phyloP scores from a whole-genome alignment of 2,797 vertebrate genomes.

The Buphagus erythrorhynchus region DNA sequence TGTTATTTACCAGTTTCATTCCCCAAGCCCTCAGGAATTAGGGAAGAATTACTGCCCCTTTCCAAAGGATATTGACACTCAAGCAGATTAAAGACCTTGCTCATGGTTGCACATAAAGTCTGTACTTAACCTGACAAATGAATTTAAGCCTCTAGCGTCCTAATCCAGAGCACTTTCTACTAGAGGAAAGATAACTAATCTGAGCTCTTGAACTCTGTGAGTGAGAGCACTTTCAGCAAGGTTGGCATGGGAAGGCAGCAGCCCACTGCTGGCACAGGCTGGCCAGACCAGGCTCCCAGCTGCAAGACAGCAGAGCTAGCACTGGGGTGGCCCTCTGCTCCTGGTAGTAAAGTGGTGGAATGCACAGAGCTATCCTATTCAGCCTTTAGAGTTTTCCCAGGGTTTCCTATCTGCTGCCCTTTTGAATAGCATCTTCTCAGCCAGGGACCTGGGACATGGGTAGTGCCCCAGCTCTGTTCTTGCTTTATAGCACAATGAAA shows the following conservation, averaged over 20 bases:
- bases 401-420: background rate
- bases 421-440: background rate
- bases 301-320: background rate
- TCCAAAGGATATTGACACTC: background rate
- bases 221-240: background rate
- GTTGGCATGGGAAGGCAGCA: background rate
- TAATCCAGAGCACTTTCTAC: background rate
- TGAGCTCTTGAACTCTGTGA: background rate
- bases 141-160: background rate
- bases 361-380: background rate
- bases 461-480: background rate
- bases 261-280: background rate
- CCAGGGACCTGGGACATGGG: rapidly evolving
- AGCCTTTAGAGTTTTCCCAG: background rate
- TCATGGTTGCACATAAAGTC: background rate
- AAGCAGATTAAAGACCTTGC: background rate
- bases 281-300: background rate
- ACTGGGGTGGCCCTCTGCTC: rapidly evolving
- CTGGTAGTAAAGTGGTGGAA: background rate
- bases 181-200: background rate
- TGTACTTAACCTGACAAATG: conserved; percentile 30
- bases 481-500: rapidly evolving
- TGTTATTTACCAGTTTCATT: conserved; percentile 5
- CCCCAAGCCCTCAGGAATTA: background rate
- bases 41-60: background rate